These are phyloP conservation scores for Xylota sylvarum DNA, from an alignment of 2,888 invertebrate species.

Conservation along the genomic window DNA sequence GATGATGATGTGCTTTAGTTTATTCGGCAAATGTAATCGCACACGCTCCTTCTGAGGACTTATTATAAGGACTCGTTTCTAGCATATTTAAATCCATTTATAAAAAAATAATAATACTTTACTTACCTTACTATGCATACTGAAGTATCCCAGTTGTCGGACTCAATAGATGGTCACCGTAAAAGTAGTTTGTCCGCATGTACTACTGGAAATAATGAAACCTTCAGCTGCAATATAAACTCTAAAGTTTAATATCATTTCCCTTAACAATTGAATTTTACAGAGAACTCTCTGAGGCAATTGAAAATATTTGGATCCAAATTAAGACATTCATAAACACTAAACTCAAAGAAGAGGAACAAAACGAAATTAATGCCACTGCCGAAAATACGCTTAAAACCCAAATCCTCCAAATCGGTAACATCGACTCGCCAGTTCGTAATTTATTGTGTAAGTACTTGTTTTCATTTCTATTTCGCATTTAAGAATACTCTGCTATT, in stretches of 20 bases:
- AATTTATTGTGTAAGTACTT: conserved; percentile 82
- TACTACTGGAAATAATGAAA: no score
- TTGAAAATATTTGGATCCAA: conserved; percentile 83
- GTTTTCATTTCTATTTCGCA: neutral
- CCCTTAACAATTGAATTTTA: conserved; percentile 19
- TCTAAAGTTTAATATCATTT: neutral
- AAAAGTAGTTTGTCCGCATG: no score
- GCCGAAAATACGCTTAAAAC: conserved; percentile 80
- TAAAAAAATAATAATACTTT: no score
- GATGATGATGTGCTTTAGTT: no score
- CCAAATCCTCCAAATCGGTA: conserved; percentile 82
- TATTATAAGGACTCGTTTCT: no score
- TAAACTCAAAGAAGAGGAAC: conserved; percentile 80
- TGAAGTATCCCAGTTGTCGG: no score
- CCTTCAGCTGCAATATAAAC: no score
- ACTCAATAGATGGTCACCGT: no score
- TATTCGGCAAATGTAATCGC: no score
- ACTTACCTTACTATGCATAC: no score
- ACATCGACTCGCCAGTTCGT: conserved; percentile 82
- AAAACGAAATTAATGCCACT: conserved; percentile 79
- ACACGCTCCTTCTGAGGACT: no score
- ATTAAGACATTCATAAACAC: conserved; percentile 82
- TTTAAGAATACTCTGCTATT: neutral
- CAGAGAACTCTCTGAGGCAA: conserved; percentile 80
- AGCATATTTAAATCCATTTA: no score